Conservation (phyloP, 2,113 vertebrate genomes). For the Leuciscus idus region DNA sequence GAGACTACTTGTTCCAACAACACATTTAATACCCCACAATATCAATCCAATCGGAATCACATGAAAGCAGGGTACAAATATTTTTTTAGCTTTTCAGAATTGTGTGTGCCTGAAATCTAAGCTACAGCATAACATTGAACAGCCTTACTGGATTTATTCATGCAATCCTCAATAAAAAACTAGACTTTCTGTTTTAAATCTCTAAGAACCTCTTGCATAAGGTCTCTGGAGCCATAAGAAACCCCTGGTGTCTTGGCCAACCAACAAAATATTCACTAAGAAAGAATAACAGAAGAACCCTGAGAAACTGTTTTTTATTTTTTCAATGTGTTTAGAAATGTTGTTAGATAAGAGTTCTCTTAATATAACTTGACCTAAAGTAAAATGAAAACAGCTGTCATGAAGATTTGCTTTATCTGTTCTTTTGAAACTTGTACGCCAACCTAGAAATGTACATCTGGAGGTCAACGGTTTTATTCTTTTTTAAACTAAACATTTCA, state of each 20-base stretch:
- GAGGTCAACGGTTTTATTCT: not conserved
- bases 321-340: not conserved
- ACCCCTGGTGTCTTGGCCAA: not conserved
- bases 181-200: not conserved
- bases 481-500: slow-evolving; percentile 5
- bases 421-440: not conserved
- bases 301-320: slow-evolving; percentile 6
- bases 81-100: not conserved
- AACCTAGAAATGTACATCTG: not conserved
- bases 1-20: not conserved
- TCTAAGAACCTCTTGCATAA: not conserved
- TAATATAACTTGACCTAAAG: not conserved
- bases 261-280: not conserved
- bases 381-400: not conserved
- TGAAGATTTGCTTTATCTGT: not conserved
- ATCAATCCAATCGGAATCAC: not conserved
- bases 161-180: not conserved
- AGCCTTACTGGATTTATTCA: not conserved
- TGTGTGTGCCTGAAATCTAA: not conserved
- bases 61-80: not conserved
- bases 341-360: not conserved
- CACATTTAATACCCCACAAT: not conserved
- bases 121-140: not conserved
- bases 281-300: not conserved
- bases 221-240: not conserved